Evolutionary conservation across 2,888 invertebrate genomes (phyloP).

Genomic region (Synanthedon tipuliformis): DNA sequence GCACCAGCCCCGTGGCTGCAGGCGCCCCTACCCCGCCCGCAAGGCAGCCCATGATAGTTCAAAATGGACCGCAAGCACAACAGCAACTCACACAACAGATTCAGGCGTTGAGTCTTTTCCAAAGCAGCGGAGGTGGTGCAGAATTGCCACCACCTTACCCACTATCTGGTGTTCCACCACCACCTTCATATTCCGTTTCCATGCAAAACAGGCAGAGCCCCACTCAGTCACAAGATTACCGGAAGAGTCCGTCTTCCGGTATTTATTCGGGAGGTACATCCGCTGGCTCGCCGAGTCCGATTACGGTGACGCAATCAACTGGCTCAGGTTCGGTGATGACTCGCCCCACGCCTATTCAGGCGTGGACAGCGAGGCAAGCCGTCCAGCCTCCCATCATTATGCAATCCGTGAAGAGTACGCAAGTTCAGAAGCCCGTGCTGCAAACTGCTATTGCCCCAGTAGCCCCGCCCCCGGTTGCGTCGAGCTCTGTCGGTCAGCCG

Average conservation of each 20-base stretch:
- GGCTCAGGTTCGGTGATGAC: slow-evolving; percentile 76
- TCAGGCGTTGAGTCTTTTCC: slow-evolving; percentile 85
- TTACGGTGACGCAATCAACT: slow-evolving; percentile 75
- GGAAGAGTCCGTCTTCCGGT: slow-evolving; percentile 88
- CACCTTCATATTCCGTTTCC: slow-evolving; percentile 87
- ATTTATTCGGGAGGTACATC: slow-evolving; percentile 87
- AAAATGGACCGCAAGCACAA: slow-evolving; percentile 83
- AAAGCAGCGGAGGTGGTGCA: slow-evolving; percentile 69
- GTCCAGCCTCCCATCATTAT: slow-evolving; percentile 95
- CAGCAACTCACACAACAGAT: slow-evolving; percentile 90
- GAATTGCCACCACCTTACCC: slow-evolving; percentile 79
- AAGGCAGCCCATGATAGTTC: slow-evolving; percentile 83
- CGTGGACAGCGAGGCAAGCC: slow-evolving; percentile 88
- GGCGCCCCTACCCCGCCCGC: slow-evolving; percentile 69
- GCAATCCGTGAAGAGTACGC: slow-evolving; percentile 96
- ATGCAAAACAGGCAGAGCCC: slow-evolving; percentile 90
- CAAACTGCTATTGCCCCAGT: slow-evolving; percentile 96
- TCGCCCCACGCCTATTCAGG: slow-evolving; percentile 84
- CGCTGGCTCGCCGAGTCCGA: slow-evolving; percentile 86
- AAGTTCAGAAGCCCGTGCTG: slow-evolving; percentile 93
- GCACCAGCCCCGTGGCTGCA: slow-evolving; percentile 81
- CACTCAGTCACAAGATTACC: slow-evolving; percentile 82
- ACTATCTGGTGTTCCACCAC: slow-evolving; percentile 74
- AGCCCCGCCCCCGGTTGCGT: slow-evolving; percentile 72
- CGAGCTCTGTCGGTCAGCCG: slow-evolving; percentile 63